Evolutionary conservation across 2,113 vertebrate genomes (phyloP), one percentile per base, ranked within the genome.

Genomic region (Capra hircus): DNA sequence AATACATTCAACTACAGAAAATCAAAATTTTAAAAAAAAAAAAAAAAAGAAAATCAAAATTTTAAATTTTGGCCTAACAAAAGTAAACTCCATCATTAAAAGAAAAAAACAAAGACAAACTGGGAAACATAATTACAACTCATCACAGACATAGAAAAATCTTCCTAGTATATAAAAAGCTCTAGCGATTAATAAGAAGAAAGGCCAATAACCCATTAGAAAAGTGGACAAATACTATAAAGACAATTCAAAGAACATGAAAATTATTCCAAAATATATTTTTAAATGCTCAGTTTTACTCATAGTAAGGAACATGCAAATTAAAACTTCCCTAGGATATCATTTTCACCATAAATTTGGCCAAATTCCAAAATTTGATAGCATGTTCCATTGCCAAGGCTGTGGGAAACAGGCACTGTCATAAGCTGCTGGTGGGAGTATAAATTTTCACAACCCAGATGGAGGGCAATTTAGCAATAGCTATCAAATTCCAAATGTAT

Each of bases 341-440:
- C 77, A 88, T 93, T 97, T 95, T 88, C 91, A 91, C 53, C 93
- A 93, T 89, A 57, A 97, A 96, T 83, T 83, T 97, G 94, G 94
- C 96, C 97, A 87, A 86, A 92, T 15, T 86, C 78, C 98, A 67
- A 93, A 94, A 71, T 93, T 45, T 78, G 85, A 92, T 64, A 40
- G 48, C 36, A 40, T 45, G 6, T 27, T 78, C 77, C 87, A 48
- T 48, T 95, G 92, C 90, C 95, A 92, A 83, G 90, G 43, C 95
- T 97, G 60, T 78, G 52, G 81, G 62, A 90, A 92, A 45, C 40
- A 94, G 93, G 55, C 55, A 52, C 60, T 74, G 36, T 77, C 7
- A 21, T 78, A 85, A 93, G 86, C 60, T 91, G 33, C 82, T 93
- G 77, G 91, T 83, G 91, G 95, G 94, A 91, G 62, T 83, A 84